A percentile compares a stretch with the other conserved stretches of the same genome.
Evolutionary conservation across 2,113 vertebrate genomes (phyloP).

Genomic region (Laticauda colubrina): DNA sequence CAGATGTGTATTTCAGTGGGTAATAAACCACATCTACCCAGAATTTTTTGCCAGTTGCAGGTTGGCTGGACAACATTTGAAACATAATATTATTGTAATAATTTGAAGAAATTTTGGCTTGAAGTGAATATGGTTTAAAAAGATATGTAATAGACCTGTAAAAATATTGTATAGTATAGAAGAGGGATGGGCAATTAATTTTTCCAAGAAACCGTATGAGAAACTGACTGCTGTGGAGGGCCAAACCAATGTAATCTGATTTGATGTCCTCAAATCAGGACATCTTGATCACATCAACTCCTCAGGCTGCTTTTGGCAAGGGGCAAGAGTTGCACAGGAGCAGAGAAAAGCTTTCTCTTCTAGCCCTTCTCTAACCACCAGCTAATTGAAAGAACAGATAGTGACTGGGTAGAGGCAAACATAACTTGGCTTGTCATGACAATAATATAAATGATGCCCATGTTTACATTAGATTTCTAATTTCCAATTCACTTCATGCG

Average conservation of each 20-base stretch:
- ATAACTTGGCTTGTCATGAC: neutral
- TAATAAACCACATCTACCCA: neutral
- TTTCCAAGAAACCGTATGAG: neutral
- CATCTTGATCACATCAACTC: no score
- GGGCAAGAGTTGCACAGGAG: no score
- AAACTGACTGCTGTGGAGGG: neutral
- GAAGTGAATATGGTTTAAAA: neutral
- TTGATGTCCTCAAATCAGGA: neutral
- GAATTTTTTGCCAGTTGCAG: neutral
- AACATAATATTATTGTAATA: neutral
- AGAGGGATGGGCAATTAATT: neutral
- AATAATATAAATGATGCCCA: no score
- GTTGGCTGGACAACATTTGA: neutral
- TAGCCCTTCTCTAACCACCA: no score
- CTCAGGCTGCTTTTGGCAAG: no score
- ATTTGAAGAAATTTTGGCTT: neutral
- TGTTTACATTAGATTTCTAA: no score
- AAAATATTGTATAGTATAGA: neutral
- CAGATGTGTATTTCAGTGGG: neutral
- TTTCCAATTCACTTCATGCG: no score
- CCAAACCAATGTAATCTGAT: neutral
- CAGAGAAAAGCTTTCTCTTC: no score
- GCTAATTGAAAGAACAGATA: no score
- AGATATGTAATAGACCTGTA: neutral
- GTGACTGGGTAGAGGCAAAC: no score